Evolutionary conservation across 2,888 invertebrate species (phyloP).

Genomic region (Carabus problematicus): DNA sequence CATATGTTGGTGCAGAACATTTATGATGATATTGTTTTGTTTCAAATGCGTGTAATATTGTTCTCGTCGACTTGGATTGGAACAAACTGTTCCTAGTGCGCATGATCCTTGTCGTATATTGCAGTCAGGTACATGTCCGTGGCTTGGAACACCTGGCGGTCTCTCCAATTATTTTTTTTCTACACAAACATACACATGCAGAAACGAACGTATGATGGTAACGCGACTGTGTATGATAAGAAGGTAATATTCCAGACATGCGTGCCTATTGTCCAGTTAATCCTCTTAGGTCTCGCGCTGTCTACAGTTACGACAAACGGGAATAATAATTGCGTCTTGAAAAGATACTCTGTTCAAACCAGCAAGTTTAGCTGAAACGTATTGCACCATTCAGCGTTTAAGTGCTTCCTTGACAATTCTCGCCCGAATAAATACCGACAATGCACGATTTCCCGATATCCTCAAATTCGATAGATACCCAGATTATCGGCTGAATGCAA

Average conservation of each 20-base stretch:
- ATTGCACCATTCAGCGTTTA: conserved; percentile 47
- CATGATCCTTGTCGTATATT: conserved; percentile 19
- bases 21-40: too few species aligned
- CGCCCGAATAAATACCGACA: conserved; percentile 44
- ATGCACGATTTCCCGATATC: conserved; percentile 30
- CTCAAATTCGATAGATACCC: conserved; percentile 17
- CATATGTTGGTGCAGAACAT: too few species aligned
- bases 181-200: conserved; percentile 16
- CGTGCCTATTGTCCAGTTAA: conserved; percentile 38
- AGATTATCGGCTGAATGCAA: conserved; percentile 11
- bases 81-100: conserved; percentile 21
- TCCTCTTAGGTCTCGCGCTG: conserved; percentile 26
- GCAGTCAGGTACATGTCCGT: conserved; percentile 20
- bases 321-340: conserved; percentile 38
- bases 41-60: too few species aligned
- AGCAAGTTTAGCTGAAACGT: not conserved
- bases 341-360: conserved; percentile 21
- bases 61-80: conserved; percentile 6
- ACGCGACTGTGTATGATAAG: conserved; percentile 4
- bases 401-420: conserved; percentile 51
- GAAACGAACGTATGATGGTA: conserved; percentile 1
- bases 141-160: conserved; percentile 23
- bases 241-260: conserved; percentile 27
- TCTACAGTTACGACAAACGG: conserved; percentile 32
- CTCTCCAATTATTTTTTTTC: conserved; percentile 29